Conservation (phyloP, 2,113 vertebrate species). For the Mola mola region DNA sequence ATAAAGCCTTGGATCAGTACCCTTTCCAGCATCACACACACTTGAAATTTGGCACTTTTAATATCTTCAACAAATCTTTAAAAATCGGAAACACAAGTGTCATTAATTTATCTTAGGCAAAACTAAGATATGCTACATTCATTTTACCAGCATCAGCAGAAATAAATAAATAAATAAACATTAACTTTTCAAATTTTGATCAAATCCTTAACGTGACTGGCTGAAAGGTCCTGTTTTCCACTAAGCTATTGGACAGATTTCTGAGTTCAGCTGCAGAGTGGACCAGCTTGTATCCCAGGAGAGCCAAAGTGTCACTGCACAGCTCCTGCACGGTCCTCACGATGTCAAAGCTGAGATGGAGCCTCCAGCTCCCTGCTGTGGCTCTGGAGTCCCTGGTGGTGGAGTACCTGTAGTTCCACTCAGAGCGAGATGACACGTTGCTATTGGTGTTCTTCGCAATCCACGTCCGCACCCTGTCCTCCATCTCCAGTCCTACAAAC, state of each 20-base stretch:
- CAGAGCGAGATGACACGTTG: constrained; percentile 49
- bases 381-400: constrained; percentile 82
- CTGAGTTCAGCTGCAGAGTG: constrained; percentile 76
- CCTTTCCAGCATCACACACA: background rate
- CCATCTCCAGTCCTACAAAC: constrained; percentile 80
- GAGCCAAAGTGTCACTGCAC: constrained; percentile 79
- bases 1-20: background rate
- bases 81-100: background rate
- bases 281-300: constrained; percentile 81
- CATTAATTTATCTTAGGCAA: constrained; percentile 15
- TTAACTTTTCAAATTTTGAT: background rate
- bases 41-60: constrained; percentile 39
- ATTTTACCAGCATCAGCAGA: constrained; percentile 23
- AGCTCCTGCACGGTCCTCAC: constrained; percentile 79
- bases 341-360: constrained; percentile 78
- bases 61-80: constrained; percentile 28
- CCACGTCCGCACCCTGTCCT: constrained; percentile 77
- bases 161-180: constrained; percentile 23
- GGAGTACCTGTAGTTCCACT: constrained; percentile 79
- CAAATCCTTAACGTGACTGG: constrained; percentile 48
- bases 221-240: constrained; percentile 72
- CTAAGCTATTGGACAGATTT: constrained; percentile 79
- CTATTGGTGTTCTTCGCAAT: constrained; percentile 82
- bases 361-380: constrained; percentile 82
- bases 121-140: constrained; percentile 45